phyloP scores from a whole-genome alignment of 2,797 vertebrate genomes.

The Paramormyrops hopkinsi region DNA sequence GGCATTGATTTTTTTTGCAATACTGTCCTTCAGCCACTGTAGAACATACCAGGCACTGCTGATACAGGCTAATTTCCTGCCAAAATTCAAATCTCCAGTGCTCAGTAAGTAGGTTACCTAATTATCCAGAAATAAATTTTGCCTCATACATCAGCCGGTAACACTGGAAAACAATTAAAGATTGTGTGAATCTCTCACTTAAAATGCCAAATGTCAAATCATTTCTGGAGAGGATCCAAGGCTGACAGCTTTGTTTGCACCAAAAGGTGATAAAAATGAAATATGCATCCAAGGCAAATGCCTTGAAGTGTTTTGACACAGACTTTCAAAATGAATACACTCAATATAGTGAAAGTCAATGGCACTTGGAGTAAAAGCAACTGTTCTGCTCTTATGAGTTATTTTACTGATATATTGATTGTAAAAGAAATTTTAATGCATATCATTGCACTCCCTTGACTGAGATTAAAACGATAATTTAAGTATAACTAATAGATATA shows the following conservation, averaged over 20 bases:
- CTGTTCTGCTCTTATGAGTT: not conserved
- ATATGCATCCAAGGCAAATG: not conserved
- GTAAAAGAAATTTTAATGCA: not conserved
- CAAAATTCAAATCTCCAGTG: not conserved
- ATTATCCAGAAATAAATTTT: conserved; percentile 3
- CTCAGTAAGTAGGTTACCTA: conserved; percentile 1
- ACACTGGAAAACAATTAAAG: not conserved
- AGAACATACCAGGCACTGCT: not conserved
- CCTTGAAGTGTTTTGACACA: conserved; percentile 5
- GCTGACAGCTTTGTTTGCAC: not conserved
- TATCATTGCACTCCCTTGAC: not conserved
- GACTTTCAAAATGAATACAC: not conserved
- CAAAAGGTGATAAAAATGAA: conserved; percentile 8
- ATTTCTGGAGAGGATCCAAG: not conserved
- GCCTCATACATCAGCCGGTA: not conserved
- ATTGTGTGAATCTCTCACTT: conserved; percentile 1
- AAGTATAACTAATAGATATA: not conserved
- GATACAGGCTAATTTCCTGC: not conserved
- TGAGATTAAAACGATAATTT: not conserved
- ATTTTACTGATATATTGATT: conserved; percentile 15
- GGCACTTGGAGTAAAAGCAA: not conserved
- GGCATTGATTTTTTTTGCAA: not conserved
- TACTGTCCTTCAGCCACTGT: not conserved
- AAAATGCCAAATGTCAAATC: conserved; percentile 1
- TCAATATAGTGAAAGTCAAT: conserved; percentile 6